Percentiles rank a stretch among this genome's conserved stretches.
These are phyloP conservation scores for Lampris megalopsis DNA, from an alignment of 2,113 vertebrate species.

Conservation along the genomic window DNA sequence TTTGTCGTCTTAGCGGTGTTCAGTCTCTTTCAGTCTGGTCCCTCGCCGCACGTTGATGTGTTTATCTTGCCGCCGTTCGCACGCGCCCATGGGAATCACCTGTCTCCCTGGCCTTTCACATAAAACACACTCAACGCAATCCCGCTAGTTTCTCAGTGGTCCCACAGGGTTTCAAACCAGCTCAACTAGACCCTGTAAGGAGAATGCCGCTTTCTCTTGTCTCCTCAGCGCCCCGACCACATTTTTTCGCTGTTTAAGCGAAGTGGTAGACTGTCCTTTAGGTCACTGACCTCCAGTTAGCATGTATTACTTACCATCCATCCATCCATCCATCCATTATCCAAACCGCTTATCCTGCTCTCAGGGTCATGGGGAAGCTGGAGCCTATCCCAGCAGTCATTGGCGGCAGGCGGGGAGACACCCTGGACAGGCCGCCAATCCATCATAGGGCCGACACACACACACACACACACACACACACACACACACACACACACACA, in stretches of 20 bases:
- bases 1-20: constrained; percentile 25
- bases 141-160: constrained; percentile 41
- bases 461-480: too few species aligned
- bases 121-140: constrained; percentile 14
- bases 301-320: constrained; percentile 32
- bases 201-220: constrained; percentile 45
- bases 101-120: constrained; percentile 47
- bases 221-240: constrained; percentile 9
- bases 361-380: too few species aligned
- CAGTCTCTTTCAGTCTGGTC: constrained; percentile 24
- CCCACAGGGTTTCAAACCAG: constrained; percentile 24
- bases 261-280: constrained; percentile 35
- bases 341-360: too few species aligned
- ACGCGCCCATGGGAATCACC: constrained; percentile 59
- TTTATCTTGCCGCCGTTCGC: constrained; percentile 58
- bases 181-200: constrained; percentile 56
- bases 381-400: too few species aligned
- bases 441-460: too few species aligned
- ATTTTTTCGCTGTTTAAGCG: constrained; percentile 22
- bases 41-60: constrained; percentile 34
- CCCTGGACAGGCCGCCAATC: too few species aligned
- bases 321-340: too few species aligned
- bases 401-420: too few species aligned
- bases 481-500: too few species aligned
- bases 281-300: constrained; percentile 48